These are phyloP conservation scores for Leptopilina boulardi DNA, from an alignment of 1,140 invertebrate species.

Conservation along the genomic window DNA sequence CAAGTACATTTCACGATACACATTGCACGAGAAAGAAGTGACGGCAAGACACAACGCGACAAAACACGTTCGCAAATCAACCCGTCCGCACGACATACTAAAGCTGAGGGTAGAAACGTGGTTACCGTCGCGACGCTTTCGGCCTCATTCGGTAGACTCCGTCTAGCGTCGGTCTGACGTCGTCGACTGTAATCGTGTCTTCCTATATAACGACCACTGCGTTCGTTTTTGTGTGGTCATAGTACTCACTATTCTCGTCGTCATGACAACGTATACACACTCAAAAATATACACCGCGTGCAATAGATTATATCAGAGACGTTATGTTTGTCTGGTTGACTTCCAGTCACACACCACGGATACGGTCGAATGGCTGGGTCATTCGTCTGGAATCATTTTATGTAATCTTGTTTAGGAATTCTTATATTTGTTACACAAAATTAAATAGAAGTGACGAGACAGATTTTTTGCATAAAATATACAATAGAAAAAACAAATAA, in stretches of 20 bases:
- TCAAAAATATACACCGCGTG: slow-evolving; percentile 65
- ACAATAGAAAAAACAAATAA: too few relatives aligned
- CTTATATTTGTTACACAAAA: background rate
- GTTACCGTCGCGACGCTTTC: slow-evolving; percentile 72
- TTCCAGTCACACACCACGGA: background rate
- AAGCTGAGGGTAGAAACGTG: slow-evolving; percentile 72
- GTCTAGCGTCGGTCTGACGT: slow-evolving; percentile 43
- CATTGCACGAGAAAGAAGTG: slow-evolving; percentile 44
- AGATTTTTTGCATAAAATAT: too few relatives aligned
- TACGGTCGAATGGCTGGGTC: background rate
- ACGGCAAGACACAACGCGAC: slow-evolving; percentile 45
- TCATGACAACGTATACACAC: slow-evolving; percentile 62
- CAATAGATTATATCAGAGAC: slow-evolving; percentile 50
- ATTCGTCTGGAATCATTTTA: background rate
- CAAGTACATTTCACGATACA: slow-evolving; percentile 38
- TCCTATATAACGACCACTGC: slow-evolving; percentile 43
- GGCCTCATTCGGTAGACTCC: slow-evolving; percentile 62
- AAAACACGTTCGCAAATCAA: slow-evolving; percentile 63
- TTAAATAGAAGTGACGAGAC: too few relatives aligned
- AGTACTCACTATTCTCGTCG: slow-evolving; percentile 51
- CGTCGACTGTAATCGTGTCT: slow-evolving; percentile 41
- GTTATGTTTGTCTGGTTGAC: background rate
- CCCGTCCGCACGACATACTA: slow-evolving; percentile 71
- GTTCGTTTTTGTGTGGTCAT: slow-evolving; percentile 44
- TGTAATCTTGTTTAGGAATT: background rate